These are phyloP conservation scores for Odontesthes bonariensis DNA, from an alignment of 2,113 vertebrate genomes.

Conservation along the genomic window DNA sequence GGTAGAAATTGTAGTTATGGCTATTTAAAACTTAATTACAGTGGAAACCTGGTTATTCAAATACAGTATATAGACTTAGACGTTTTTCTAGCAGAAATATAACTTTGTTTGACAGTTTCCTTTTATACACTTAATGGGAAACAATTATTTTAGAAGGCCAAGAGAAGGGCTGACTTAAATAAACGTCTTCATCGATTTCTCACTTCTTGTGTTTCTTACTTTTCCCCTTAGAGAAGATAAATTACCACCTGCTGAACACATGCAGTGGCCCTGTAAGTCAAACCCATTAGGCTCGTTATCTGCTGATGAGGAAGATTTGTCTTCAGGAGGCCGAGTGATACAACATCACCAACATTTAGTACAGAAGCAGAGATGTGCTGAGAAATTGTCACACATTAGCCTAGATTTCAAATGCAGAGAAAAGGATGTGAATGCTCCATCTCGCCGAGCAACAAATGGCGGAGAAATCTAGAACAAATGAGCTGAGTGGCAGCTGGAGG, in stretches of 20 bases:
- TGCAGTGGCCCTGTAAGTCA: constrained; percentile 26
- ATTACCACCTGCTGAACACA: constrained; percentile 20
- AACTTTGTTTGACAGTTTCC: neutral
- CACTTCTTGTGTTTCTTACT: constrained; percentile 3
- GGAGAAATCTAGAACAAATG: constrained; percentile 32
- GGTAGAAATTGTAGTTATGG: too few relatives aligned
- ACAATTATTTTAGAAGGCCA: neutral
- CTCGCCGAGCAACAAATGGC: constrained; percentile 34
- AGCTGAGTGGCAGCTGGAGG: constrained; percentile 9
- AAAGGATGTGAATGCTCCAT: constrained; percentile 42
- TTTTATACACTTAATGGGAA: neutral
- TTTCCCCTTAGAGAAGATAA: constrained; percentile 16
- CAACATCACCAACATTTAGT: constrained; percentile 52
- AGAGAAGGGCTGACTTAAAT: neutral
- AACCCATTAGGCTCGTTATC: constrained; percentile 47
- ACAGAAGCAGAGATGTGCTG: constrained; percentile 43
- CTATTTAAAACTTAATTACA: too few relatives aligned
- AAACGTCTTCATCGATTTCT: neutral
- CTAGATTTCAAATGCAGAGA: constrained; percentile 51
- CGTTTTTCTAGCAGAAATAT: neutral
- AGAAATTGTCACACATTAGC: constrained; percentile 61
- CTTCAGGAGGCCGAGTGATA: constrained; percentile 58
- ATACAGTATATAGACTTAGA: neutral
- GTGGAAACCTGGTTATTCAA: neutral
- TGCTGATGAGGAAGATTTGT: constrained; percentile 43